Evolutionary conservation across 2,797 vertebrate species (phyloP).

Genomic region (Nyctalus aviator): DNA sequence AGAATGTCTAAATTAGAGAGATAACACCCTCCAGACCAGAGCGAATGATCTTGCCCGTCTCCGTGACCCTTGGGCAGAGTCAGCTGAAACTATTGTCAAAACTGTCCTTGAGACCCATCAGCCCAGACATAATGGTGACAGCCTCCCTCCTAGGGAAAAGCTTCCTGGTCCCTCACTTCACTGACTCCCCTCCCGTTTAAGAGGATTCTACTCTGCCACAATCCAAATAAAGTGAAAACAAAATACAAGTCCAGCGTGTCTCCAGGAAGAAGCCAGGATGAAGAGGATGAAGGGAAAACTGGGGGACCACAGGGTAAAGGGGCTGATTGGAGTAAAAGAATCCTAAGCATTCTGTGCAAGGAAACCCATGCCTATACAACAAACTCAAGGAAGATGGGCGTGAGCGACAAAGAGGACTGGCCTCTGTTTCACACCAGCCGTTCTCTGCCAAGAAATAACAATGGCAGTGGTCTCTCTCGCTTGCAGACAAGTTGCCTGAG

Average conservation of each 20-base stretch:
- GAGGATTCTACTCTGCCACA: neutral
- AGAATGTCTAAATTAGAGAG: neutral
- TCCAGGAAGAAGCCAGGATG: neutral
- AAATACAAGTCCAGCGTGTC: neutral
- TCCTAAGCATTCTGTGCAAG: too few species aligned
- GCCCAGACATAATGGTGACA: neutral
- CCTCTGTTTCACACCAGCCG: neutral
- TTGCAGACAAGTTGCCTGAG: neutral
- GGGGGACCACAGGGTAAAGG: fast-evolving
- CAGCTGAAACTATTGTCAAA: fast-evolving
- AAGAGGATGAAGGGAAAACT: neutral
- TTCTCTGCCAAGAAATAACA: neutral
- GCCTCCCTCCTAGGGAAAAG: neutral
- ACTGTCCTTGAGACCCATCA: fast-evolving
- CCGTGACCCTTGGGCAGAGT: neutral
- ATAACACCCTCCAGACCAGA: too few species aligned
- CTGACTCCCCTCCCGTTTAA: neutral
- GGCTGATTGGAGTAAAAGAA: neutral
- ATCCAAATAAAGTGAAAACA: neutral
- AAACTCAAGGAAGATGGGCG: neutral
- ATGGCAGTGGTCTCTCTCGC: neutral
- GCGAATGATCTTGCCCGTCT: fast-evolving
- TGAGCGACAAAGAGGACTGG: neutral
- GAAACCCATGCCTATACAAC: fast-evolving
- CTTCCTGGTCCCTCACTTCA: neutral